Base-by-base conservation (phyloP, 1,140 invertebrate genomes). In the Neodiprion lecontei region DNA sequence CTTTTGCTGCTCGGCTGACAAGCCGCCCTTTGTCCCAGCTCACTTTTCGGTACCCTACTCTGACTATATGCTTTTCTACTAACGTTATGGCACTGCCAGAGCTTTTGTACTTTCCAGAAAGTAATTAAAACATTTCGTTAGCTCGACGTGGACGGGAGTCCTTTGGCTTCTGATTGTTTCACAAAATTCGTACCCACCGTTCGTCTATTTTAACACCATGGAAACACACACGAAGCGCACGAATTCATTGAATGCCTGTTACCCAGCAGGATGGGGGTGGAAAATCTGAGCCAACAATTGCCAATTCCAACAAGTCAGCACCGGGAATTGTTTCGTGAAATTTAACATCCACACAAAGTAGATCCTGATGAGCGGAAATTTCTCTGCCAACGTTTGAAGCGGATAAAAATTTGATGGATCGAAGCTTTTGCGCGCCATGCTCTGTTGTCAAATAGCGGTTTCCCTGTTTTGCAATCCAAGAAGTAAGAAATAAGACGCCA, bases 101-200 rank as follows among this genome's bases (percentile, higher is more conserved):
- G 67, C 67, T 69, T 81, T 82, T 83, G 80, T 83, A 75, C 79
- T 77, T 81, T 77, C 77, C 28, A 40, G 28, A 80, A 17, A 69
- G 81, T 84, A 84, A 84, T 84, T 84, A 84, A 84, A 84, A 83
- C 81, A 84, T 84, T 84, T 84, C 79, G 79, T 78, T 75, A 69
- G 77, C 76, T 75, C 75, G 70, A 76, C 75, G 75, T 73, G 74
- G 74, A 76, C 77, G 76, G 74, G 67, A 75, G 79, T 81, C 78
- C 82, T 81, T 83, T 82, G 81, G 79, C 77, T 75, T 81, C 79
- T 80, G 81, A 82, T 76, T 77, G 79, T 77, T 75, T 74, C 79
- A 78, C 76, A 79, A 80, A 79, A 82, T 82, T 79, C 76, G 76
- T 82, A 67, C 69, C 76, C 66, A 69, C 67, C 72, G 67, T 48